Base-by-base conservation (phyloP, 2,888 invertebrate genomes). In the Omphaloscelis lunosa region DNA sequence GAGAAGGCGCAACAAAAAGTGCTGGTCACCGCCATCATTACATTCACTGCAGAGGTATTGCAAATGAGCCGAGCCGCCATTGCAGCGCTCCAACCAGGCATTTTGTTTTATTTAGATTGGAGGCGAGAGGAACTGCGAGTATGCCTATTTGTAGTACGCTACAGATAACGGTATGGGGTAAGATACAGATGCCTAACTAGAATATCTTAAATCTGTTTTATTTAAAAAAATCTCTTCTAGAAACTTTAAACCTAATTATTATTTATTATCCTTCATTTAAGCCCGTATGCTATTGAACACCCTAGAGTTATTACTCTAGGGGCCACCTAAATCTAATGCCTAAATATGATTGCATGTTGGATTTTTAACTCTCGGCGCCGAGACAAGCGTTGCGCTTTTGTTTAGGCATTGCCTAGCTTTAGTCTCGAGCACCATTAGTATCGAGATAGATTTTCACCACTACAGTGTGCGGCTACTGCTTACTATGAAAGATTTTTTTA, bases 11-110 rank as follows among this genome's bases (percentile, higher is more conserved):
- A 74, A 65, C 67, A 76, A 56, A 80, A 81, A 75, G 45, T 70
- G 81, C 76, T 80, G 39, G 80, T 80, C 80, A 80, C 41, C 4
- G n/a, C 15, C 39, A 27, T 80, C 56, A 81, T 80, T 76, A 81
- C 69, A 59, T 59, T 29, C 58, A 20, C 56, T 63, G 58, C 51
- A 70, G 69, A 70, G 66, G 34, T 65, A 51, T 62, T 70, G 70
- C 77, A 82, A 82, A 82, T 80, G 76, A 81, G 65, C 27, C 51
- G 4, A n/a, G 34, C 34, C 39, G 48, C 20, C 12, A 12, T 11
- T n/a, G 34, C 41, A 56, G 23, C 27, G 51, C 34, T 61, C 20
- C 29, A 17, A 12, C 6, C 39, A 20, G n/a, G 15, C 53, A 51
- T 68, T 58, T 74, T 62, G 58, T 75, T 68, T 58, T 68, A 53